Conservation (phyloP, 2,113 vertebrate species). For the Ciconia stormi region DNA sequence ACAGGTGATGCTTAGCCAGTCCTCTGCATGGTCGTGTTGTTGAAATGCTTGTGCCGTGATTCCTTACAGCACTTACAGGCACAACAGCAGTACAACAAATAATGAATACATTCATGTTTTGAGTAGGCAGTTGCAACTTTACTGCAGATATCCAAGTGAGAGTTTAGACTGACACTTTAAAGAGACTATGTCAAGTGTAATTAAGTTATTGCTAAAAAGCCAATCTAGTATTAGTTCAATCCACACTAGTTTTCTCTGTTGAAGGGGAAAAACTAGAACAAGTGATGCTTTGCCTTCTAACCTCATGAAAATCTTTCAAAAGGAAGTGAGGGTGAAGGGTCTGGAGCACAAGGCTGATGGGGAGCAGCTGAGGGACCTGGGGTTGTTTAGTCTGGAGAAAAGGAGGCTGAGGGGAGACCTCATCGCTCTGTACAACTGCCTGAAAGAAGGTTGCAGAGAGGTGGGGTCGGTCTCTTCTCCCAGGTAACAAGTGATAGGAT, state of each 20-base stretch:
- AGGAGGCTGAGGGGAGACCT: not conserved
- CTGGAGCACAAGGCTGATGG: accelerated
- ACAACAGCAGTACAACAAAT: not conserved
- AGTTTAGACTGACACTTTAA: not conserved
- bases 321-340: too few relatives aligned
- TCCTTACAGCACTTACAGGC: not conserved
- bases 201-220: not conserved
- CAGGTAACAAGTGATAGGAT: accelerated
- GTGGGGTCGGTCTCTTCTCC: accelerated
- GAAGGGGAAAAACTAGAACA: not conserved
- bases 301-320: not conserved
- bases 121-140: not conserved
- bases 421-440: accelerated
- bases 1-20: not conserved
- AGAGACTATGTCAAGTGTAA: not conserved
- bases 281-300: not conserved
- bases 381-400: accelerated
- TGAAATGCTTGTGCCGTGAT: not conserved
- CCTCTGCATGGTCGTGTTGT: not conserved
- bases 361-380: not conserved
- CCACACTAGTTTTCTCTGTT: not conserved
- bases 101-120: not conserved
- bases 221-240: not conserved
- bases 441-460: accelerated
- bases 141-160: not conserved